Evolutionary conservation across 92 coral and sea anemone genomes (phyloP).

Genomic region (Epizoanthus rinbou): DNA sequence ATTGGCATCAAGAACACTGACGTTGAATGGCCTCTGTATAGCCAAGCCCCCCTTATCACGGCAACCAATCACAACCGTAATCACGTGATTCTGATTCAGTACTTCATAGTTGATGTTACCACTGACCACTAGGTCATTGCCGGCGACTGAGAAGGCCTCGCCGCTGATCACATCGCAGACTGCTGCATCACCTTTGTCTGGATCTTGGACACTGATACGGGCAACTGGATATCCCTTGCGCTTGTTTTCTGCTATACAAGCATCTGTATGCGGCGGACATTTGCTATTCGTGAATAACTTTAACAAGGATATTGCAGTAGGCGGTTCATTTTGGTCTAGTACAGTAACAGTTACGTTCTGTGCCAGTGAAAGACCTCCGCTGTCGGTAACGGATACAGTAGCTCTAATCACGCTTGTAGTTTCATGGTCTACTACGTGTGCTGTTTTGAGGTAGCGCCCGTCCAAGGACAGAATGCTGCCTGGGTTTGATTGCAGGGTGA

Average conservation of each 20-base stretch:
- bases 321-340: constrained; percentile 65
- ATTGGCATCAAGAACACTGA: constrained; percentile 59
- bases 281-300: constrained; percentile 18
- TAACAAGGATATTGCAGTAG: constrained; percentile 35
- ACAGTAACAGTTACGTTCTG: constrained; percentile 56
- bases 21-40: constrained; percentile 42
- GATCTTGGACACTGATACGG: constrained; percentile 50
- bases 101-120: constrained; percentile 64
- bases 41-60: constrained; percentile 61
- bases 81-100: constrained; percentile 46
- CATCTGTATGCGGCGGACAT: constrained; percentile 13
- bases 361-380: constrained; percentile 54
- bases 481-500: constrained; percentile 49
- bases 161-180: constrained; percentile 63
- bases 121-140: constrained; percentile 54
- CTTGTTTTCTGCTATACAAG: constrained; percentile 66
- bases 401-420: constrained; percentile 37
- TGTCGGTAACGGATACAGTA: constrained; percentile 51
- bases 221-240: constrained; percentile 63
- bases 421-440: constrained; percentile 58
- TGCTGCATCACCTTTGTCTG: constrained; percentile 57
- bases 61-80: constrained; percentile 53
- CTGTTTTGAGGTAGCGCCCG: constrained; percentile 49
- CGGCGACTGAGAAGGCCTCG: constrained; percentile 44
- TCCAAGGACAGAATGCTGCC: constrained; percentile 43